Evolutionary conservation across 2,888 invertebrate species (phyloP), one percentile per base, ranked within the genome.

Genomic region (Drosophila ezoana): DNA sequence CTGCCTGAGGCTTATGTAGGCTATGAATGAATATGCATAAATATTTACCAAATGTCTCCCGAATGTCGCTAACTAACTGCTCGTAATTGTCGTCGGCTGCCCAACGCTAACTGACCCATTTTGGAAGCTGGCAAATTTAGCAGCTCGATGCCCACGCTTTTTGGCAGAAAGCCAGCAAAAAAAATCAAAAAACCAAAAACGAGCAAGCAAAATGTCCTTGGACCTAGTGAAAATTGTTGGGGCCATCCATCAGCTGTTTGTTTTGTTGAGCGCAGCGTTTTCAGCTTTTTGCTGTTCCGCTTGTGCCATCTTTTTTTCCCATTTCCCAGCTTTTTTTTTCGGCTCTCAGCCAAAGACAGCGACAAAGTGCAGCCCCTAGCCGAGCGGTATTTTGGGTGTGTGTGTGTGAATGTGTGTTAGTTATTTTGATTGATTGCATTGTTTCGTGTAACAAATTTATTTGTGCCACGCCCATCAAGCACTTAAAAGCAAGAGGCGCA

Each of bases 371-470:
- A 79, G 54, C 70, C 60, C 70, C 52, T 62, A 63, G 58, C 54
- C 35, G 48, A 52, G 61, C 53, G 28, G 53, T 49, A 40, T 60
- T 72, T 65, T 61, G 35, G 18, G 33, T 16, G 33, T 49, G 32
- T 48, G 35, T 51, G 35, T 51, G 23, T 23, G 37, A 35, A 18
- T 59, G 63, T 73, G 79, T 77, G 63, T 74, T 79, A 59, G 65
- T 66, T 87, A 76, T 76, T 83, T 88, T 83, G 81, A 86, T 85
- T 85, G 85, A 85, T 85, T 85, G 86, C 75, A 75, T 80, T 85
- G 82, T 80, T 84, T 81, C 82, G 82, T 80, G 88, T 75, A 75
- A 70, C 75, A 87, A 82, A 87, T 86, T 86, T 88, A 84, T 82
- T 82, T 81, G 61, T 58, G 62, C 62, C 61, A 65, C 75, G 69